These are phyloP conservation scores for Drosophila erecta DNA, from an alignment of 1,140 invertebrate genomes.

Conservation along the genomic window DNA sequence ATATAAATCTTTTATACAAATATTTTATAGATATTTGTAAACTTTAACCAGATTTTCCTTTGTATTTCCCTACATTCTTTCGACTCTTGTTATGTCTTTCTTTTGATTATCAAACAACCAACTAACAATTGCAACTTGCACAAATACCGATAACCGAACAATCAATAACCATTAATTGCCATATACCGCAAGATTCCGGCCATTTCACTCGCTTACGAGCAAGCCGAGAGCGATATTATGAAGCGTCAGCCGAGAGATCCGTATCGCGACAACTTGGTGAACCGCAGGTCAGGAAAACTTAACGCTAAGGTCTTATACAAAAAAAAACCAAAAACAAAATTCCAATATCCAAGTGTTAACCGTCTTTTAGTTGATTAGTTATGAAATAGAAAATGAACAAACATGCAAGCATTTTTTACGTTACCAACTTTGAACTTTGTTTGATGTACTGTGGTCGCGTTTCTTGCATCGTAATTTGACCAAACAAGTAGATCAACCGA, in stretches of 20 bases:
- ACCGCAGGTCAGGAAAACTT: constrained; percentile 92
- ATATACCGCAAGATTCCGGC: constrained; percentile 93
- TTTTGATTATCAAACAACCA: constrained; percentile 70
- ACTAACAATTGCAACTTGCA: constrained; percentile 63
- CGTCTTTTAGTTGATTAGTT: constrained; percentile 77
- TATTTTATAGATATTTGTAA: constrained; percentile 62
- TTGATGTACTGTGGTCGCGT: constrained; percentile 72
- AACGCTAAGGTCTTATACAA: constrained; percentile 64
- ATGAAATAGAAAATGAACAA: constrained; percentile 78
- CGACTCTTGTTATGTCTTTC: constrained; percentile 78
- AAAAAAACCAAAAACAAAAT: constrained; percentile 38
- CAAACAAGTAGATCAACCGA: constrained; percentile 45
- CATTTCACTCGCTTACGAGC: constrained; percentile 99
- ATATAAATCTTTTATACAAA: constrained; percentile 51
- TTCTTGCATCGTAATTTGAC: constrained; percentile 47
- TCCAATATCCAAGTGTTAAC: constrained; percentile 64
- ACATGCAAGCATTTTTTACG: constrained; percentile 72
- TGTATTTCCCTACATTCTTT: constrained; percentile 78
- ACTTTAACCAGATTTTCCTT: constrained; percentile 73
- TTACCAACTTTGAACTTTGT: constrained; percentile 62
- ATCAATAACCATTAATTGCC: constrained; percentile 58
- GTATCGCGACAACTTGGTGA: constrained; percentile 97
- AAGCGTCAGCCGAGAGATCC: constrained; percentile 99
- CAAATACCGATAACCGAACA: constrained; percentile 46
- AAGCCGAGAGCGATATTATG: constrained; percentile 99